A percentile compares a stretch with the other conserved stretches of the same genome.
phyloP scores from a whole-genome alignment of 2,888 invertebrate species.

The Eumacrocentrus americanus region DNA sequence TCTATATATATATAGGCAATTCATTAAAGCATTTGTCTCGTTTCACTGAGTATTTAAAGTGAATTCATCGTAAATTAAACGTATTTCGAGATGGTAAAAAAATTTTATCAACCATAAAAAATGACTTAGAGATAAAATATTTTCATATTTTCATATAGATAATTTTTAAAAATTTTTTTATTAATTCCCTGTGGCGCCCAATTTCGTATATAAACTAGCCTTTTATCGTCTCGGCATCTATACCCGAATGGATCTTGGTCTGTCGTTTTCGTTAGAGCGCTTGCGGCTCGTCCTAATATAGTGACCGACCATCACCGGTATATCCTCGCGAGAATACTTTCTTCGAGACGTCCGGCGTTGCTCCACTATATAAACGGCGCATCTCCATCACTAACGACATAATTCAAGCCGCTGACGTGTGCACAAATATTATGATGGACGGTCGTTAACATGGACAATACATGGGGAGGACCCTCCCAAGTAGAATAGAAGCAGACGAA shows the following conservation, averaged over 20 bases:
- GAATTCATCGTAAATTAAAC: no score
- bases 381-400: constrained; percentile 44
- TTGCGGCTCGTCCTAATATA: not conserved
- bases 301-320: not conserved
- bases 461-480: constrained; percentile 2
- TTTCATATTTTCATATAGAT: not conserved
- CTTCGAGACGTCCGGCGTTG: not conserved
- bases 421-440: constrained; percentile 54
- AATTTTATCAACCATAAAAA: no score
- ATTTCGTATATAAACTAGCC: constrained; percentile 13
- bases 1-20: no score
- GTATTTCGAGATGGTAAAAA: no score
- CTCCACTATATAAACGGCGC: not conserved
- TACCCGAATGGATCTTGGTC: constrained; percentile 20
- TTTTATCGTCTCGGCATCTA: constrained; percentile 20
- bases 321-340: not conserved
- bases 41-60: no score
- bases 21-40: no score
- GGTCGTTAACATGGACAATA: constrained; percentile 36
- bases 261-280: no score
- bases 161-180: not conserved
- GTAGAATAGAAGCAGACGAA: not conserved
- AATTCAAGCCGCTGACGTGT: constrained; percentile 50
- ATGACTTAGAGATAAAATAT: not conserved
- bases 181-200: constrained; percentile 6